Base-by-base conservation (phyloP, 2,888 invertebrate species). In the Perithous albicinctus region DNA sequence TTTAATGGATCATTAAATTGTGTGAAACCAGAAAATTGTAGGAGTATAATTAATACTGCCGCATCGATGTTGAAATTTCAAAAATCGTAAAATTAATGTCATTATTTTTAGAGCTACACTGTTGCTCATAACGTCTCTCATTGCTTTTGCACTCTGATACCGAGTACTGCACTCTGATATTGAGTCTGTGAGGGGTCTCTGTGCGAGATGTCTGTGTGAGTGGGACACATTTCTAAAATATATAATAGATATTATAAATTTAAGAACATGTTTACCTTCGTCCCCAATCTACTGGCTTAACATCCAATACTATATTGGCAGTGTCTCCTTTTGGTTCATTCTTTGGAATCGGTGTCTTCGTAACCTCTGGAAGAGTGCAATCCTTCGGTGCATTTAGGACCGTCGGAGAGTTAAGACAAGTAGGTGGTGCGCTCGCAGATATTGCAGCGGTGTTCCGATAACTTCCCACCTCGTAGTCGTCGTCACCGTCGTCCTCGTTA, bases 361-460 rank as follows among this genome's bases (percentile, higher is more conserved):
- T 75, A 7, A 84, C 93, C 35, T 89, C 91, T 0, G 93, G 93
- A 23, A 93, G 91, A 1, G 87, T 85, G 43, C 93, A 93, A 56
- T 89, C 87, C 78, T 89, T 88, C 2, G 90, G 86, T 8, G 88
- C 86, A 2, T 89, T 87, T 85, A 93, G 92, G 2, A 93, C 92
- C 77, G 93, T 94, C 29, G 95, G 95, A 4, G 95, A 95, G 88
- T 94, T 95, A 1, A 95, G 93, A 85, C 95, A 95, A 15, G 95
- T 95, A 0, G 95, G 93, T 3, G 95, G 95, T 29, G 95, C 95
- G 90, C 95, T 95, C 48, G 93, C 93, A 88, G 94, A 95, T 41
- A 70, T 64, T 32, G 85, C 84, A 43, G 86, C 80, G 6, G 82
- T 72, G 7, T 77, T 70, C 38, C 70, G 61, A 29, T 84, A 80